Conservation (phyloP, 2,797 vertebrate species). For the Miichthys miiuy region DNA sequence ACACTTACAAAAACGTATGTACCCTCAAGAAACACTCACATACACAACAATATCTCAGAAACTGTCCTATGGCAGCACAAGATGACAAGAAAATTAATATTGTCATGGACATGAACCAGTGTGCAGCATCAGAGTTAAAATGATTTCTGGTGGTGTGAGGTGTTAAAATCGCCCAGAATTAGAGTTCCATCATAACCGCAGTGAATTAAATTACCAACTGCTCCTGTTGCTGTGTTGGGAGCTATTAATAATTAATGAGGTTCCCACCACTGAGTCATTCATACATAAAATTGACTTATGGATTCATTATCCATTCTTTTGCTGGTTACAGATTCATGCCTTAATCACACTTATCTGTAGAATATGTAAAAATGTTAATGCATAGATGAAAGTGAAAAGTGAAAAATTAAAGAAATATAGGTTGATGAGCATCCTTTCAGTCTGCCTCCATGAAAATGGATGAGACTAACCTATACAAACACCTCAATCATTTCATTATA, state of each 20-base stretch:
- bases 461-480: no score
- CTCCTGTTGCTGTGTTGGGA: background rate
- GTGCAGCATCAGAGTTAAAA: background rate
- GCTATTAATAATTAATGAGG: background rate
- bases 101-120: background rate
- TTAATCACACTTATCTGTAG: background rate
- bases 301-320: background rate
- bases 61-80: background rate
- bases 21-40: background rate
- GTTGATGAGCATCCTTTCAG: no score
- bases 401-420: no score
- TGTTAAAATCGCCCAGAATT: background rate
- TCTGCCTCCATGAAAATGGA: no score
- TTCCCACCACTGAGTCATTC: background rate
- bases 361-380: background rate
- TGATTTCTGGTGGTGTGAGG: background rate
- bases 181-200: no score
- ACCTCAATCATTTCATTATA: no score
- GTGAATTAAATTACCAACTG: background rate
- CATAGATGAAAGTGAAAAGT: background rate
- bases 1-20: conserved; percentile 86
- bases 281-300: no score
- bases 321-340: background rate
- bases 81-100: background rate
- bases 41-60: background rate